Evolutionary conservation across 2,888 invertebrate genomes (phyloP).

Genomic region (Agrochola circellaris): DNA sequence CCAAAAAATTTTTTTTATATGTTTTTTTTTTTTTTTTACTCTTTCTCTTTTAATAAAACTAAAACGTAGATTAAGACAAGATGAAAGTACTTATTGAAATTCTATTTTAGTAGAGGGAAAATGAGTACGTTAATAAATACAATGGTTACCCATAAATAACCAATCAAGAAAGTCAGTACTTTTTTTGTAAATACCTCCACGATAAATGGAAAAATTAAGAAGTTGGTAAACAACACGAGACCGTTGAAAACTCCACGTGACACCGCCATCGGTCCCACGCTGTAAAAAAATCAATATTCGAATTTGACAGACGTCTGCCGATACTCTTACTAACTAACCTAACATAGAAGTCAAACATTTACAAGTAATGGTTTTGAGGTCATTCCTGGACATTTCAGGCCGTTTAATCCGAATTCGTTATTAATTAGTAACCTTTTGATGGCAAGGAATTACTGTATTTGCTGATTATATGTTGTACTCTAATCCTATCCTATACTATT

Average conservation of each 20-base stretch:
- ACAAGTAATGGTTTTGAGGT: not conserved
- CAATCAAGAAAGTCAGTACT: slow-evolving; percentile 26
- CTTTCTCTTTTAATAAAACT: not conserved
- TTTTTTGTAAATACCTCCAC: not conserved
- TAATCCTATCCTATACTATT: not conserved
- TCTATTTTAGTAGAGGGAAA: not conserved
- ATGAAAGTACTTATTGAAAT: not conserved
- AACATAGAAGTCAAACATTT: not conserved
- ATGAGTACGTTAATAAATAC: not conserved
- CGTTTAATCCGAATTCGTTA: not conserved
- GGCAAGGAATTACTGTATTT: not conserved
- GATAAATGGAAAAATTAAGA: slow-evolving; percentile 4
- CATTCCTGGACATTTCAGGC: not conserved
- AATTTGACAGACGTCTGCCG: not conserved
- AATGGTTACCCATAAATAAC: slow-evolving; percentile 14
- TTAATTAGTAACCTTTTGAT: not conserved
- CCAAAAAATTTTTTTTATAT: not conserved
- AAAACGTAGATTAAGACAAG: not conserved
- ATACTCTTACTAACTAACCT: not conserved
- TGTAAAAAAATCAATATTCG: slow-evolving; percentile 21
- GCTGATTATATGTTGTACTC: not conserved
- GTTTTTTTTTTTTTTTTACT: not conserved
- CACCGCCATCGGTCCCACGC: not conserved
- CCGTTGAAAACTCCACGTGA: slow-evolving; percentile 34
- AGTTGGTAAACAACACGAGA: slow-evolving; percentile 35